These are phyloP conservation scores for Tetraneura akinire DNA, from an alignment of 1,140 invertebrate species.

Conservation along the genomic window DNA sequence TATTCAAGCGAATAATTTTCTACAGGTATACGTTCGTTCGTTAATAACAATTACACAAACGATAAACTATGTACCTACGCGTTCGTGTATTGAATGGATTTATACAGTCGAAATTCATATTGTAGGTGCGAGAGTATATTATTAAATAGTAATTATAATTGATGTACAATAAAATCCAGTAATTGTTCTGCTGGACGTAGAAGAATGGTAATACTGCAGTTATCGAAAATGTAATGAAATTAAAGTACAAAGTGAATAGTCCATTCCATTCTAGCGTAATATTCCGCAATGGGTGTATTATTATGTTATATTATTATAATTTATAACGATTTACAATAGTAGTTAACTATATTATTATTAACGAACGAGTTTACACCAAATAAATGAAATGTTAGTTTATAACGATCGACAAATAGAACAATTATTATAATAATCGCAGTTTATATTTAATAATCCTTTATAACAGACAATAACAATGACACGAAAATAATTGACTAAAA, in stretches of 20 bases:
- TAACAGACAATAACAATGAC: neutral
- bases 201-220: slow-evolving; percentile 9
- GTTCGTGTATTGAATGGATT: neutral
- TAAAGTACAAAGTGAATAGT: slow-evolving; percentile 16
- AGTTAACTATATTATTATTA: slow-evolving; percentile 1
- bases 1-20: too few species aligned
- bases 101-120: slow-evolving; percentile 3
- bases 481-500: slow-evolving; percentile 16
- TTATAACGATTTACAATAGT: neutral
- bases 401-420: slow-evolving; percentile 3
- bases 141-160: slow-evolving; percentile 11
- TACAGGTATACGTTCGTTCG: neutral
- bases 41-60: too few species aligned
- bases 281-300: too few species aligned
- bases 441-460: too few species aligned
- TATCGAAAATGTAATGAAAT: slow-evolving; percentile 27
- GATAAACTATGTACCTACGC: too few species aligned
- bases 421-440: slow-evolving; percentile 9
- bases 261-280: slow-evolving; percentile 17
- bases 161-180: slow-evolving; percentile 17
- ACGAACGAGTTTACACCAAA: neutral
- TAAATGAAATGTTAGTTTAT: slow-evolving; percentile 9
- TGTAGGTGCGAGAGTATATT: neutral
- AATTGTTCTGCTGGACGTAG: neutral
- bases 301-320: too few species aligned